Evolutionary conservation across 1,140 invertebrate species (phyloP), one percentile per base, ranked within the genome.

Genomic region (Bombus consobrinus): DNA sequence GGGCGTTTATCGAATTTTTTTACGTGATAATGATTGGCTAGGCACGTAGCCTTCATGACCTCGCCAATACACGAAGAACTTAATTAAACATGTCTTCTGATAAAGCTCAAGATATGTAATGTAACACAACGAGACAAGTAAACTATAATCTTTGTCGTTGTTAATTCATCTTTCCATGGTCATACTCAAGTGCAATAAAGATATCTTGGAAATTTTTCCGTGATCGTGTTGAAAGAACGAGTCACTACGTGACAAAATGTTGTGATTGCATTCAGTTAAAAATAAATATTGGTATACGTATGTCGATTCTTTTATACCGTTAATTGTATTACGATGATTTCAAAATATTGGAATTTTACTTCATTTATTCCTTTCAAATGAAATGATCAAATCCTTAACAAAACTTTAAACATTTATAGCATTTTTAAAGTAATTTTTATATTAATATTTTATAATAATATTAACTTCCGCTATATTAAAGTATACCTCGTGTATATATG

Each of bases 71-170:
- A 71, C 37, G 28, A 3, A n/a, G 9, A 39, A 39, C 25, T 80
- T 80, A 57, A 80, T 80, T 34, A 71, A 71, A 71, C 43, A n/a
- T 28, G 39, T 22, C 25, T n/a, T 25, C 8, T n/a, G 78, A 80
- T 80, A 80, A 69, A 32, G 34, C 43, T 28, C n/a, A 13, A 25
- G 25, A n/a, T 25, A 47, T 10, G 32, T 43, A 68, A 39, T 9
- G 37, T 34, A 69, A 47, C 3, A n/a, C 39, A 8, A n/a, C 8
- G 41, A 25, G 39, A 32, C 28, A 28, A 47, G 41, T 47, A 47
- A 47, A 47, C 10, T 47, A 34, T n/a, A 41, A 53, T 73, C 71
- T 73, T 53, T 53, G 6, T 18, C n/a, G 41, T 32, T 53, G 37
- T n/a, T 43, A 34, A 41, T 53, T 74, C 37, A 74, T 74, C 32